Base-by-base conservation (phyloP, 2,888 invertebrate genomes). In the Melanchra persicariae region DNA sequence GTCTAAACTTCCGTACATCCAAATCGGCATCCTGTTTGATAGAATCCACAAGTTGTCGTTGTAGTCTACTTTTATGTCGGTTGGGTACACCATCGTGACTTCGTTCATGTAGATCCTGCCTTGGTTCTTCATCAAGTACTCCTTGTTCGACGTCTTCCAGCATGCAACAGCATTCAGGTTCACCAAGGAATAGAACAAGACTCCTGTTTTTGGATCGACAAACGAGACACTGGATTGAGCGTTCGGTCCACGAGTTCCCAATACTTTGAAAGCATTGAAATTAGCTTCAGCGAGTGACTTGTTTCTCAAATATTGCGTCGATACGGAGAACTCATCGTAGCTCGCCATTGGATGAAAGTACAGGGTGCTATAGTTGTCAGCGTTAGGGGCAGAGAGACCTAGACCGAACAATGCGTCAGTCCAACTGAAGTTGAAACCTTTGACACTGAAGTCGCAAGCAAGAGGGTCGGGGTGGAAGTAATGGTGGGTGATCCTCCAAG, bases 321-420 rank as follows among this genome's bases (percentile, higher is more conserved):
- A 97, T 0, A 98, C 98, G 0, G 97, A 91, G 88, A 98, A 98
- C 88, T 98, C 98, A 88, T 97, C 97, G 73, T 97, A 97, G 82
- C 98, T 98, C 4, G 97, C 97, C 90, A 98, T 96, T 0, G 98
- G 97, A 87, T 98, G 98, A 94, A 98, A 98, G 87, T 97, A 98
- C 4, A 98, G 90, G 0, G 97, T 97, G 71, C 98, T 97, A 89
- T 93, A 97, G 43, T 97, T 97, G 66, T 97, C 97, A 0, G 96
- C 84, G 67, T 96, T 96, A 0, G 97, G 96, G 9, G 97, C 97
- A 0, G 97, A 97, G 17, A 98, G 88, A 0, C 97, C 97, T 78
- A 98, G 89, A 0, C 98, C 98, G 80, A 98, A 98, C 1, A 98
- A 90, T 0, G 97, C 98, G 87, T 98, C 98, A 5, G 97, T 97